phyloP scores from a whole-genome alignment of 2,113 vertebrate genomes.

The Sprattus sprattus region DNA sequence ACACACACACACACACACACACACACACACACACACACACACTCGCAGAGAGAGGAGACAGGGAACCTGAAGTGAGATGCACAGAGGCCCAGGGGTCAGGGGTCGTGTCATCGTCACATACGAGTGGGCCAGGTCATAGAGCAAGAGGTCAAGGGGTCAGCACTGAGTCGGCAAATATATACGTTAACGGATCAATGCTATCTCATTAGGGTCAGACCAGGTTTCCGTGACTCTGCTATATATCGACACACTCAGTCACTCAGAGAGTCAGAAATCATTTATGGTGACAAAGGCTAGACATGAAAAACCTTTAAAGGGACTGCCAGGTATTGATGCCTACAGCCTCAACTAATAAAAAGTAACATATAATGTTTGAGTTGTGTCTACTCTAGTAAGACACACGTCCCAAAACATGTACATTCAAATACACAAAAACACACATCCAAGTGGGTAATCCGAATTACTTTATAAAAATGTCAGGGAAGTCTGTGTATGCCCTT shows the following conservation, averaged over 20 bases:
- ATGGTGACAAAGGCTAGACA: background rate
- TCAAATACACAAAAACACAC: too few relatives aligned
- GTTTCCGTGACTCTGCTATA: background rate
- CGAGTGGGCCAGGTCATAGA: background rate
- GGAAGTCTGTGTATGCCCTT: background rate
- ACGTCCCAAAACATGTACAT: too few relatives aligned
- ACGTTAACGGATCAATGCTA: background rate
- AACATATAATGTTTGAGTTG: too few relatives aligned
- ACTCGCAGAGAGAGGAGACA: too few relatives aligned
- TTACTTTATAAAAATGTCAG: background rate
- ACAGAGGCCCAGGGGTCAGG: background rate
- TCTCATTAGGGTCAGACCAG: background rate
- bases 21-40: too few relatives aligned
- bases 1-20: too few relatives aligned
- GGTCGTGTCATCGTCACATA: background rate
- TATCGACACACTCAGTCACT: background rate
- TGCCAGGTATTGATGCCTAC: background rate
- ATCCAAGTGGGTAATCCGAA: background rate
- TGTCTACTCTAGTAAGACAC: too few relatives aligned
- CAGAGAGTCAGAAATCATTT: background rate
- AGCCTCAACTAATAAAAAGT: too few relatives aligned
- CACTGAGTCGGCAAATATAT: slow-evolving; percentile 5
- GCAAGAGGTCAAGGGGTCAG: background rate
- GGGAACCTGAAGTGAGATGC: too few relatives aligned
- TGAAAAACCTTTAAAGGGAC: background rate